Base-by-base conservation (phyloP, 2,888 invertebrate genomes). In the Ectemnius lituratus region DNA sequence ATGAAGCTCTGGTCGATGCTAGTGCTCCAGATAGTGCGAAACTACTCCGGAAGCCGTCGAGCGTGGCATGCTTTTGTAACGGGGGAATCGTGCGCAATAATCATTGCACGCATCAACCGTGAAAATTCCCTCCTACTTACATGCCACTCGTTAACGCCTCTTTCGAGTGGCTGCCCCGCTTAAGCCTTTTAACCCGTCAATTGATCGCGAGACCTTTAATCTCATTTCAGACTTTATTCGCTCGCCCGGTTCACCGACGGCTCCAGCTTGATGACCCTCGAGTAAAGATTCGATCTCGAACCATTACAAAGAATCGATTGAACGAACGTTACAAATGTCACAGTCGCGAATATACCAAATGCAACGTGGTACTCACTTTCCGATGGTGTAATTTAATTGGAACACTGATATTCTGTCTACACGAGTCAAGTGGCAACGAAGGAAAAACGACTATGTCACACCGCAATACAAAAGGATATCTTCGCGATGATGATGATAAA, bases 151-250 rank as follows among this genome's bases (percentile, higher is more conserved):
- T 78, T 67, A 71, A 69, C 14, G 6, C 28, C 70, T 56, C 45
- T 49, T 49, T 52, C 61, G 76, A 56, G 61, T 8, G 59, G 46
- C 47, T 62, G 65, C 27, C 18, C 16, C 62, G 69, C 70, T 52
- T 52, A 52, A 52, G n/a, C 52, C 79, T 76, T 82, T 84, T 83
- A 78, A 84, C 84, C 84, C 71, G 60, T 81, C 80, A 83, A 85
- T 85, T 84, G 84, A 83, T 84, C 80, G 71, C 46, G 63, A 66
- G 78, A 74, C 65, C 70, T 81, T 81, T 85, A 84, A 84, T 84
- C 77, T 63, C 62, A 75, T 73, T 80, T 69, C 70, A 71, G 70
- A 52, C 37, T 11, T 37, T 37, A 37, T 11, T 37, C 8, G 37
- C 8, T 37, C 37, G 5, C 37, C 37, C 37, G 37, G 37, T 73